Conservation (phyloP, 2,888 invertebrate genomes). For the Leptopterna dolabrata region DNA sequence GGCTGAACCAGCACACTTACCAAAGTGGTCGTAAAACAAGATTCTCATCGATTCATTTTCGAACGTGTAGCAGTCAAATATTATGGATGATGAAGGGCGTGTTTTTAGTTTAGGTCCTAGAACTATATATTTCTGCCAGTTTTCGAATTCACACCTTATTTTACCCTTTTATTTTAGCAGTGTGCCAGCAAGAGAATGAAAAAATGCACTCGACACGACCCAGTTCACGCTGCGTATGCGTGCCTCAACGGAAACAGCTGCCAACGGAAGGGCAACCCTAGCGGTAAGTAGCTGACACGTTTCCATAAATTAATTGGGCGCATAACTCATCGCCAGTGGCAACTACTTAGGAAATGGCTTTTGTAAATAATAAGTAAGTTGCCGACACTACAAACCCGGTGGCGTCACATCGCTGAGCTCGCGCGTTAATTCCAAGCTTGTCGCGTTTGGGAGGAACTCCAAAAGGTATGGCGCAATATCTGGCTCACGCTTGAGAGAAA, state of each 20-base stretch:
- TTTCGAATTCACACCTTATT: no score
- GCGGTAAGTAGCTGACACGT: background rate
- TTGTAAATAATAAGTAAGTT: background rate
- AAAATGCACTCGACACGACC: background rate
- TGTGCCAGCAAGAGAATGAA: no score
- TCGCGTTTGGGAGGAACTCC: background rate
- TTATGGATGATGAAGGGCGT: no score
- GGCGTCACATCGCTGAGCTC: background rate
- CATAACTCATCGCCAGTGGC: background rate
- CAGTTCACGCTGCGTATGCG: background rate
- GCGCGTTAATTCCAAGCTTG: background rate
- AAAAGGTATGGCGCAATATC: background rate
- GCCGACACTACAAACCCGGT: background rate
- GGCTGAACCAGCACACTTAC: no score
- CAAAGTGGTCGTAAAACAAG: no score
- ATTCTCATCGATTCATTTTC: no score
- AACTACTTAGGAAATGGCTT: background rate
- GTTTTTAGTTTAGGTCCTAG: no score
- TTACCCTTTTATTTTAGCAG: no score
- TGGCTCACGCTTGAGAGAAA: background rate
- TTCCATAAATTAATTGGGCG: background rate
- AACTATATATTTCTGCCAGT: no score
- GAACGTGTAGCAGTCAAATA: no score
- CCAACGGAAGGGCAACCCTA: background rate
- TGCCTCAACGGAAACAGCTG: background rate